Base-by-base conservation (phyloP, 2,888 invertebrate genomes). In the Achlya flavicornis region DNA sequence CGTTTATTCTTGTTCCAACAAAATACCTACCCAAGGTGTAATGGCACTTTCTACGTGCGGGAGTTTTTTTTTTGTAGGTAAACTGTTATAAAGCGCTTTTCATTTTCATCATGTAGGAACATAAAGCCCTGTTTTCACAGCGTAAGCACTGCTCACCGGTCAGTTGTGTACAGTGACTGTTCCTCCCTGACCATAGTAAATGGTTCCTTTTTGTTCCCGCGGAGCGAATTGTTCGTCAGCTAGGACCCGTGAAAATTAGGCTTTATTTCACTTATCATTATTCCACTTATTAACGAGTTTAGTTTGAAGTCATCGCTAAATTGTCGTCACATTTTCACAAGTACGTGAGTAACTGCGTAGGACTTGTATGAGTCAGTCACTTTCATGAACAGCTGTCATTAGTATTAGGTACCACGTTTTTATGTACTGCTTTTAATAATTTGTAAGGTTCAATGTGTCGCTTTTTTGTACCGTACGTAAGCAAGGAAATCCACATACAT, bases 1-100 rank as follows among this genome's bases (percentile, higher is more conserved):
- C 53, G 19, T 67, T 43, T 65, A 64, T 64, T 60, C 26, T 14
- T 19, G 60, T 26, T 19, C 6, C 7, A 41, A 43, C 59, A 16
- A 60, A 60, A 19, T 53, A 53, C 19, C 19, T n/a, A 53, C 19
- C 19, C 26, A 41, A 60, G 43, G 41, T 60, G 53, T 19, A 19
- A 19, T 16, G 10, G 19, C 19, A 60, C 41, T 60, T 60, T 60
- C 60, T 43, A 43, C 26, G 41, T 19, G 8, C 11, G 7, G 38
- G 7, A 10, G 35, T 8, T 12, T 41, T 12, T 38, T 10, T 6
- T 10, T 3, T 14, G 16, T 16, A 48, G 16, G 48, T 7, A 48
- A 16, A 46, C 14, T 14, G 48, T 16, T 48, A 16, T 16, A 48
- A 48, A 53, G 19, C 3, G 3, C n/a, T 16, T 53, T 16, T 16